Evolutionary conservation across 2,888 invertebrate species (phyloP), one percentile per base, ranked within the genome.

Genomic region (Zygaena filipendulae): DNA sequence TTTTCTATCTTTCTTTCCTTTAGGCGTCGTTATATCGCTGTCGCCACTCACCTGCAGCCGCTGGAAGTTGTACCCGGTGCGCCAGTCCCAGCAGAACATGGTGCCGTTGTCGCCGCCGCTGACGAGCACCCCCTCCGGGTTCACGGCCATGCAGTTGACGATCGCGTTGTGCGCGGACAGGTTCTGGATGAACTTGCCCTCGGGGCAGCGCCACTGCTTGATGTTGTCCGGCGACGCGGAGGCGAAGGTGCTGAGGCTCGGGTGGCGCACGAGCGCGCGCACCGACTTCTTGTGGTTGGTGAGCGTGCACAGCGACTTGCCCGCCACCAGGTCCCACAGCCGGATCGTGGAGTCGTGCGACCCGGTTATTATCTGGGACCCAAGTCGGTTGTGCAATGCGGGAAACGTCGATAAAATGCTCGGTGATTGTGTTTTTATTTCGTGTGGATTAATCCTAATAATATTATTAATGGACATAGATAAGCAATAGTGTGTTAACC

Each of bases 241-340:
- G 0, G 95, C 98, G 69, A 99, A 98, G 83, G 96, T 96, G 64
- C 97, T 87, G 52, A 89, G 58, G 1, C 85, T 84, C 0, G 92
- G 92, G 69, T 92, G 92, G 7, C 91, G 74, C 0, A 87, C 87
- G 5, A 92, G 79, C 34, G 91, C 86, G 13, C 92, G 82, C 0
- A 93, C 92, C 39, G 93, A 97, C 60, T 98, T 98, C 72, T 99
- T 99, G 77, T 99, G 99, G 77, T 99, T 97, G 1, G 99, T 99
- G 4, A 99, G 81, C 0, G 98, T 97, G 42, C 92, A 93, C 45
- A 91, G 83, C 1, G 96, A 94, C 59, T 92, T 93, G 27, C 99
- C 99, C 1, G 96, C 95, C 0, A 96, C 96, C 33, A 99, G 68
- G 75, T 99, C 98, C 99, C 99, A 99, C 11, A 99, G 75, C 1